A percentile compares a stretch with the other conserved stretches of the same genome.
Evolutionary conservation across 64 coral and sea anemone species (phyloP).

Genomic region (Orbicella faveolata): DNA sequence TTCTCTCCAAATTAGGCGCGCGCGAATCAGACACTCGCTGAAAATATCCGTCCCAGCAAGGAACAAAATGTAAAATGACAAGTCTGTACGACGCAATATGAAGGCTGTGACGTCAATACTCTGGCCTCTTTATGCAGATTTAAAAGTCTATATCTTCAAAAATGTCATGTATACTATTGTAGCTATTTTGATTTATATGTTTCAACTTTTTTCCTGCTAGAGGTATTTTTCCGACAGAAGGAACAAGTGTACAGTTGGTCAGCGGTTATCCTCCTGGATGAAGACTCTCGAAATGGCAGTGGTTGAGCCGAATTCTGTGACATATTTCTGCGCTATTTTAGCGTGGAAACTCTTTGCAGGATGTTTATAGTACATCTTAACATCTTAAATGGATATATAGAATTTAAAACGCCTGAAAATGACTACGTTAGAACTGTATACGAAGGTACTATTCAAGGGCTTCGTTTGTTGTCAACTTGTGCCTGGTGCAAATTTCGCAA

Average conservation of each 20-base stretch:
- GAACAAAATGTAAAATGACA: too few species aligned
- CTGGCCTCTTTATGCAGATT: too few species aligned
- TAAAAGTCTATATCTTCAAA: background rate
- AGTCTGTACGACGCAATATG: too few species aligned
- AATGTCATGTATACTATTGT: too few species aligned
- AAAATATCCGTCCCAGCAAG: too few species aligned
- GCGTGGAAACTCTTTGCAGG: background rate
- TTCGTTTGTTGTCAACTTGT: background rate
- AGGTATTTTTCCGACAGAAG: too few species aligned
- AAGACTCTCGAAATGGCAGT: background rate
- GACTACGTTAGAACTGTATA: constrained; percentile 64
- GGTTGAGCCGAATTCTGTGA: background rate
- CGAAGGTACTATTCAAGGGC: constrained; percentile 33
- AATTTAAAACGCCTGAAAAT: constrained; percentile 19
- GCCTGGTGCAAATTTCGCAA: constrained; percentile 15
- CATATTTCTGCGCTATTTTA: background rate
- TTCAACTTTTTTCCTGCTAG: background rate
- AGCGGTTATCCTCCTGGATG: background rate
- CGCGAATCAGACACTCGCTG: too few species aligned
- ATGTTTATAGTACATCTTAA: constrained; percentile 27
- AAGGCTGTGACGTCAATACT: too few species aligned
- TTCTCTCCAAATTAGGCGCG: too few species aligned
- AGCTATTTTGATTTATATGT: background rate
- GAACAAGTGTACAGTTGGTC: background rate
- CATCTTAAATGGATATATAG: constrained; percentile 13